Conservation (phyloP, 37 sponge, comb jelly and placozoan genomes). For the Mnemiopsis leidyi region DNA sequence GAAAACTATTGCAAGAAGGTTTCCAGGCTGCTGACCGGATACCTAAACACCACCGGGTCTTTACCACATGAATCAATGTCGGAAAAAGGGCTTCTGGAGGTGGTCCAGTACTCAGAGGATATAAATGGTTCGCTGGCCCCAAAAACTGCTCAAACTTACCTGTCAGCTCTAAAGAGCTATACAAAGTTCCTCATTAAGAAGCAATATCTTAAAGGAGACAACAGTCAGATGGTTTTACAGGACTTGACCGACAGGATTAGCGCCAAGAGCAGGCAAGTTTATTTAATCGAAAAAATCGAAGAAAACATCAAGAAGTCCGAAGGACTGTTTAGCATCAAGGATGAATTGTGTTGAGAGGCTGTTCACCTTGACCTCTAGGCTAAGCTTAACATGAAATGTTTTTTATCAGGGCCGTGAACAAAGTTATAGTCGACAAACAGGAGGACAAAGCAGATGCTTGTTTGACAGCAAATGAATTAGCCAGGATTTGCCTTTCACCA, state of each 20-base stretch:
- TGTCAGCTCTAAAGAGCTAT: not conserved
- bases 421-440: not conserved
- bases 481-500: not conserved
- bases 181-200: not conserved
- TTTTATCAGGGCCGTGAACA: not conserved
- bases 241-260: not conserved
- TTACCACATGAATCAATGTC: not conserved
- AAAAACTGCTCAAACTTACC: not conserved
- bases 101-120: not conserved
- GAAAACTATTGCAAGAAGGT: not conserved
- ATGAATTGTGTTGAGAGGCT: not conserved
- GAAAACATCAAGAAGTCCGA: too few species aligned
- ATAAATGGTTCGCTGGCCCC: not conserved
- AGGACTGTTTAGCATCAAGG: too few species aligned
- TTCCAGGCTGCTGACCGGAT: not conserved
- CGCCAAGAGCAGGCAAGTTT: not conserved
- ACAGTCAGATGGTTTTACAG: not conserved
- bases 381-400: not conserved
- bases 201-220: not conserved
- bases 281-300: too few species aligned
- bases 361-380: not conserved
- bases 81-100: not conserved
- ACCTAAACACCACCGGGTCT: not conserved
- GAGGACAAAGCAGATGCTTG: not conserved
- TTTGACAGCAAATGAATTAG: not conserved